Conservation (phyloP, 2,888 invertebrate genomes). For the Sminthurides aquaticus region DNA sequence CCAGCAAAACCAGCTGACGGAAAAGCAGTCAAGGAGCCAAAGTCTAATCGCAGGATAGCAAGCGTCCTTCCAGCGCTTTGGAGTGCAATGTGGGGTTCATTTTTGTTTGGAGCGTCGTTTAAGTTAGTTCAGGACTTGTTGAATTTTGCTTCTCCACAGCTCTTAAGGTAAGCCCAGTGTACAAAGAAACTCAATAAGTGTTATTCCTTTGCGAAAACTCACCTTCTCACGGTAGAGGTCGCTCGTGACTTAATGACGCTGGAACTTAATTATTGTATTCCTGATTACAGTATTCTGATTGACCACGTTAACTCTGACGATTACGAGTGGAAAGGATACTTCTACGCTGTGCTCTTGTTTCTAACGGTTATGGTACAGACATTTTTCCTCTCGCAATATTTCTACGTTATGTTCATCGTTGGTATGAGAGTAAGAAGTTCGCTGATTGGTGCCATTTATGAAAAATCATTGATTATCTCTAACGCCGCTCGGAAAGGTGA, state of each 20-base stretch:
- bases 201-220: background rate
- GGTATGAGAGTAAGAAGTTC: slow-evolving; percentile 56
- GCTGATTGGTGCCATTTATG: slow-evolving; percentile 53
- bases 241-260: too few relatives aligned
- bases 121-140: slow-evolving; percentile 79
- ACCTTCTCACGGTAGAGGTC: too few relatives aligned
- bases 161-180: slow-evolving; percentile 64
- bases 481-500: slow-evolving; percentile 34
- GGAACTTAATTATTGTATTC: background rate
- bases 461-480: slow-evolving; percentile 47
- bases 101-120: slow-evolving; percentile 73
- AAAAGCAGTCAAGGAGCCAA: background rate
- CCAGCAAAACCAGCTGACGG: background rate
- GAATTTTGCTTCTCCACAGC: slow-evolving; percentile 81
- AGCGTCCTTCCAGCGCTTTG: slow-evolving; percentile 77
- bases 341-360: slow-evolving; percentile 53
- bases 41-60: slow-evolving; percentile 57
- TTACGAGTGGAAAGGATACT: slow-evolving; percentile 55
- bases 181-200: background rate
- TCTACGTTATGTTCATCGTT: slow-evolving; percentile 51
- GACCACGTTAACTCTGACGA: slow-evolving; percentile 45
- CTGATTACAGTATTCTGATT: slow-evolving; percentile 44
- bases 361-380: slow-evolving; percentile 51
- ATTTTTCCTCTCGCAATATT: slow-evolving; percentile 53
- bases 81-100: slow-evolving; percentile 73